Percentiles rank a stretch among this genome's conserved stretches.
Evolutionary conservation across 2,888 invertebrate species (phyloP).

Genomic region (Lamproptera curius): DNA sequence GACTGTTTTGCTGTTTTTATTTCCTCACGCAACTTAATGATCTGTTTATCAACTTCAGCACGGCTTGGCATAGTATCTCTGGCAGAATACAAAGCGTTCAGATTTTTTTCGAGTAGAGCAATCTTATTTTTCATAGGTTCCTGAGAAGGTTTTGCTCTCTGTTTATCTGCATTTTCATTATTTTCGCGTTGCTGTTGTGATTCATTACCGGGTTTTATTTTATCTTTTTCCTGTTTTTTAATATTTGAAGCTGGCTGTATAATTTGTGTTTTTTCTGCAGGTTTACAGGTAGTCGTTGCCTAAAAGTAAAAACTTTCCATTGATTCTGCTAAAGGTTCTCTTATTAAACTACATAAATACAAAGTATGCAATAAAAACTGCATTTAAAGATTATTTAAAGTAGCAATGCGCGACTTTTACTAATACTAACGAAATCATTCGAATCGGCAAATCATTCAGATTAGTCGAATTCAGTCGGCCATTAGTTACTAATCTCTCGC

Average conservation of each 20-base stretch:
- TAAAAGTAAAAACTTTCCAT: conserved; percentile 27
- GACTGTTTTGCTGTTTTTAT: too few species aligned
- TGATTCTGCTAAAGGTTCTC: conserved; percentile 24
- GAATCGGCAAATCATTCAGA: too few species aligned
- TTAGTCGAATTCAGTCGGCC: too few species aligned
- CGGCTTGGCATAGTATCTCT: conserved; percentile 29
- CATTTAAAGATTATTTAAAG: not conserved
- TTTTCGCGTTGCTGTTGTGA: conserved; percentile 26
- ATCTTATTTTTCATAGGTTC: conserved; percentile 26
- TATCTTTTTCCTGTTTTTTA: conserved; percentile 24
- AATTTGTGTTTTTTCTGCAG: conserved; percentile 29
- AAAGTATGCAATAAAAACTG: not conserved
- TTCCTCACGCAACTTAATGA: conserved; percentile 28
- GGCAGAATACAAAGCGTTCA: conserved; percentile 30
- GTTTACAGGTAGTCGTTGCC: conserved; percentile 28
- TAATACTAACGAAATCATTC: too few species aligned
- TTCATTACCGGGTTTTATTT: conserved; percentile 26
- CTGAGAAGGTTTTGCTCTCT: conserved; percentile 26
- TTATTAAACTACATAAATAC: conserved; percentile 24
- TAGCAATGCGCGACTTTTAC: not conserved
- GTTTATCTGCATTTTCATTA: conserved; percentile 26
- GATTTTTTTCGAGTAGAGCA: conserved; percentile 29
- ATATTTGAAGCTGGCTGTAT: conserved; percentile 26
- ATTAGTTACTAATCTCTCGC: too few species aligned
- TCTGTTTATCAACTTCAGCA: conserved; percentile 30